A percentile compares a stretch with the other conserved stretches of the same genome.
Conservation (phyloP, 2,797 vertebrate genomes). For the Xerus rutilus region DNA sequence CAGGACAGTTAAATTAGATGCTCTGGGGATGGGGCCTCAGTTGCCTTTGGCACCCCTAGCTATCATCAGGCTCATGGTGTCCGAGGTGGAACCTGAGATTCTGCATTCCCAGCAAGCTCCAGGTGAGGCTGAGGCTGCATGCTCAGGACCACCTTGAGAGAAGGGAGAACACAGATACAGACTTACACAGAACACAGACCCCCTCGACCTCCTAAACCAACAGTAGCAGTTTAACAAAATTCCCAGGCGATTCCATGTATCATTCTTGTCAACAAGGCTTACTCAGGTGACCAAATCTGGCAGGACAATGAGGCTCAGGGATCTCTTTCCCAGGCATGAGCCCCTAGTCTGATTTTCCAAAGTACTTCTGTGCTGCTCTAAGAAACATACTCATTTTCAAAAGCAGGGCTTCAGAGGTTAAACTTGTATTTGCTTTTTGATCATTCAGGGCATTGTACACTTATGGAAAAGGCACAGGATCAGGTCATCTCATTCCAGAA, state of each 20-base stretch:
- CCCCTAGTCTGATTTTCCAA: neutral
- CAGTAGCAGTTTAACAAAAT: neutral
- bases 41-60: neutral
- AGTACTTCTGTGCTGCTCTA: neutral
- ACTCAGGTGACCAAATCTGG: neutral
- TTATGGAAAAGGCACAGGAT: neutral
- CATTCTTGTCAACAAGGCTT: neutral
- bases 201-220: neutral
- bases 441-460: neutral
- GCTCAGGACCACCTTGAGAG: neutral
- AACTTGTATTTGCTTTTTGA: neutral
- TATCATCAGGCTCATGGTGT: neutral
- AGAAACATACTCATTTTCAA: neutral
- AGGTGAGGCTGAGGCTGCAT: neutral
- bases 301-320: neutral
- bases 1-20: neutral
- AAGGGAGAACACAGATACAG: too few species aligned
- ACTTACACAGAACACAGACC: too few species aligned
- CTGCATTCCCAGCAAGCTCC: neutral
- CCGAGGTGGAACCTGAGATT: neutral
- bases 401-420: neutral
- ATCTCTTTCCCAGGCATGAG: neutral
- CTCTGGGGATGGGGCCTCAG: neutral
- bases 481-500: neutral
- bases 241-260: neutral